Evolutionary conservation across 2,888 invertebrate genomes (phyloP).

Genomic region (Pyrocoelia pectoralis): DNA sequence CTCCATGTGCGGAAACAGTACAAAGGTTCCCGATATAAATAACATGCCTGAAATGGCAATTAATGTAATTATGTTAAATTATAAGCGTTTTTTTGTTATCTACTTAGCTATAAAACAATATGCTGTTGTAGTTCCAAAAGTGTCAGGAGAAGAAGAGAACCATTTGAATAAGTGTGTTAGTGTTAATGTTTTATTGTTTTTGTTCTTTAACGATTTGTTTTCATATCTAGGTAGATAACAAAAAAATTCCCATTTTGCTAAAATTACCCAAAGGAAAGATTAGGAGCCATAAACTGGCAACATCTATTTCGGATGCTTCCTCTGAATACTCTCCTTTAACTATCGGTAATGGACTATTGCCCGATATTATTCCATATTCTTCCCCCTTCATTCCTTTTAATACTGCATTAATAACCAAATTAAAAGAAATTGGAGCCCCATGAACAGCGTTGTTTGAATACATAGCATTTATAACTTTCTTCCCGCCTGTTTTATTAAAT

Average conservation of each 20-base stretch:
- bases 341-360: constrained; percentile 53
- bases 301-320: constrained; percentile 46
- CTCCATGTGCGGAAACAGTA: constrained; percentile 71
- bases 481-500: constrained; percentile 50
- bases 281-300: constrained; percentile 53
- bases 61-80: no score
- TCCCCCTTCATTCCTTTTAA: constrained; percentile 53
- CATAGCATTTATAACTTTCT: constrained; percentile 48
- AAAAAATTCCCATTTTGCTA: no score
- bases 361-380: constrained; percentile 52
- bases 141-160: no score
- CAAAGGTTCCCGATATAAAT: constrained; percentile 63
- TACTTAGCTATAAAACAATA: no score
- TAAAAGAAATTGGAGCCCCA: constrained; percentile 63
- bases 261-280: constrained; percentile 55
- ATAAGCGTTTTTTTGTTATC: no score
- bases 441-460: constrained; percentile 63
- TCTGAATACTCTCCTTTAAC: constrained; percentile 24
- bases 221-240: no score
- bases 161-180: no score
- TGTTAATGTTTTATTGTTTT: no score
- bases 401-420: constrained; percentile 61
- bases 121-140: no score
- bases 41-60: constrained; percentile 55
- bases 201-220: no score